phyloP scores from a whole-genome alignment of 2,797 vertebrate species.

The Clarias pachynema region DNA sequence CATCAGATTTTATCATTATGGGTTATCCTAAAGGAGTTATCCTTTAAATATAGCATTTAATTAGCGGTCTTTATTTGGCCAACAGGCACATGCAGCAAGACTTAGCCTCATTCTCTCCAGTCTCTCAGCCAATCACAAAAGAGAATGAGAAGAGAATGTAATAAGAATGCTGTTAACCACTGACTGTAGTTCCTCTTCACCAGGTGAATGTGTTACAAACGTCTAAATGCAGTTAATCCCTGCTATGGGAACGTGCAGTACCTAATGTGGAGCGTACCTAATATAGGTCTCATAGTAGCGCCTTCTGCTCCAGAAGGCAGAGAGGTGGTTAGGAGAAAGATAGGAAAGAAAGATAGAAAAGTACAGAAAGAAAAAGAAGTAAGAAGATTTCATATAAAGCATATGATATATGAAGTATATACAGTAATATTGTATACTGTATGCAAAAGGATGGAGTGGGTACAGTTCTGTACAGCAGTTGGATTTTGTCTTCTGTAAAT shows the following conservation, averaged over 20 bases:
- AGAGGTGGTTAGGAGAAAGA: slow-evolving; percentile 78
- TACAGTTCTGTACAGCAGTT: background rate
- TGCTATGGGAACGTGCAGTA: slow-evolving; percentile 59
- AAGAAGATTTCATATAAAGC: slow-evolving; percentile 58
- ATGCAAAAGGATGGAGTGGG: slow-evolving; percentile 47
- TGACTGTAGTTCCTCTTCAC: background rate
- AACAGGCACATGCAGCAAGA: background rate
- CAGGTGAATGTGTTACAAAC: background rate
- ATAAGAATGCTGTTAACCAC: background rate
- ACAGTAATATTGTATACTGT: slow-evolving; percentile 67
- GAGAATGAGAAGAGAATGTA: background rate
- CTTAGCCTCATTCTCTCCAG: background rate
- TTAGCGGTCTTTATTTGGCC: background rate
- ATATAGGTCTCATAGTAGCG: slow-evolving; percentile 98
- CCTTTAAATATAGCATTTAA: slow-evolving; percentile 1
- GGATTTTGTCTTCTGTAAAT: background rate
- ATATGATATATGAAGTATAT: slow-evolving; percentile 75
- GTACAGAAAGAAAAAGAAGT: slow-evolving; percentile 56
- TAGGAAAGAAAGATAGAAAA: slow-evolving; percentile 69
- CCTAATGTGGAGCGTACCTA: slow-evolving; percentile 92
- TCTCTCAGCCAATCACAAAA: slow-evolving; percentile 2
- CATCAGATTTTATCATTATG: background rate
- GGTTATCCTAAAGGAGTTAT: background rate
- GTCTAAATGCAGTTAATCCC: background rate
- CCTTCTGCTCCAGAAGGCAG: slow-evolving; percentile 89